Base-by-base conservation (phyloP, 2,888 invertebrate species). In the Cryptops parisi region DNA sequence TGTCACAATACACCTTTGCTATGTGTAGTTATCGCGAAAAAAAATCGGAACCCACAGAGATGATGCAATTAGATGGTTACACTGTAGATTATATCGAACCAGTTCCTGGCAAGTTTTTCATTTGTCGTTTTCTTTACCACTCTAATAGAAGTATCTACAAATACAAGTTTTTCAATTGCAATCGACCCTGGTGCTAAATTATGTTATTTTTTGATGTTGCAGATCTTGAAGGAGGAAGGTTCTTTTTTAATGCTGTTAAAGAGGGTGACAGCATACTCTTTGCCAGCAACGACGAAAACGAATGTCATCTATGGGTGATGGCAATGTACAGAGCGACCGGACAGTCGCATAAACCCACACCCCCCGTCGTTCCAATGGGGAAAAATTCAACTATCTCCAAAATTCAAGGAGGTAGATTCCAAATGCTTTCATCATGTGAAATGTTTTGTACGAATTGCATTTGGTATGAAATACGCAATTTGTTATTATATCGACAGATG, bases 1-100 rank as follows among this genome's bases (percentile, higher is more conserved):
- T 97, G 44, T 96, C 96, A 57, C 98, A 99, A 74, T 98, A 99
- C 72, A 97, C 97, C 39, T 98, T 99, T 75, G 97, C 98, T 44
- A 88, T 98, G 81, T 99, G 98, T 74, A 96, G 93, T 64, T 98
- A 97, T 71, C 88, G 96, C 71, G 96, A 98, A 72, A 97, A 96
- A 76, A 97, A 97, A 73, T 87, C 91, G 23, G 97, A 99, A 71
- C 98, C 98, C 15, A 90, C 94, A 24, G 98, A 98, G 74, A 96
- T 98, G 89, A 91, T 97, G 87, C 96, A 97, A 72, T 76, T 98
- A 54, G 98, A 99, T 72, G 97, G 94, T 19, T 98, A 94, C 71
- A 98, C 97, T 43, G 97, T 99, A 41, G 98, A 99, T 71, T 98
- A 98, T 71, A 93, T 93, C 66, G 97, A 98, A 73, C 81, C 91